phyloP scores from a whole-genome alignment of 2,113 vertebrate species.

The Saguinus midas region DNA sequence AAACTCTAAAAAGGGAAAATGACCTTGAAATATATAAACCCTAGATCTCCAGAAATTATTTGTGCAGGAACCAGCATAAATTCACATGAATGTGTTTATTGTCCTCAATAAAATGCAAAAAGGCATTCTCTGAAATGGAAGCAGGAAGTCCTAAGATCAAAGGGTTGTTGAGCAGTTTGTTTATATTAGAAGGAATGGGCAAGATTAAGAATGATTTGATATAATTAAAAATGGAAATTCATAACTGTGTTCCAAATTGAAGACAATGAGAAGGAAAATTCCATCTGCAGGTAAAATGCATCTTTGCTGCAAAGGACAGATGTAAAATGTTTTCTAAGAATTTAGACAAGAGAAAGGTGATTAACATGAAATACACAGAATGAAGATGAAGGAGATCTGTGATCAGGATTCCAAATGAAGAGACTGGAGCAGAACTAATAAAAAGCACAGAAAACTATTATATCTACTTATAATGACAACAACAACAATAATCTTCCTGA shows the following conservation, averaged over 20 bases:
- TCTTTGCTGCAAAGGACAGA: not conserved
- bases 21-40: not conserved
- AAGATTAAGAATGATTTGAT: not conserved
- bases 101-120: not conserved
- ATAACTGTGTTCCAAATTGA: not conserved
- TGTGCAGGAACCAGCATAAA: not conserved
- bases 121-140: not conserved
- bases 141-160: not conserved
- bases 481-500: not conserved
- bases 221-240: not conserved
- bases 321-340: not conserved
- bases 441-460: accelerated
- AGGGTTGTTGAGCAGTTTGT: not conserved
- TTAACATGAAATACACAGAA: accelerated
- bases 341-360: not conserved
- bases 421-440: not conserved
- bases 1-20: not conserved
- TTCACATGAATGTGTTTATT: not conserved
- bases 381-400: not conserved
- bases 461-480: no score
- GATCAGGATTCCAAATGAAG: not conserved
- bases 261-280: not conserved
- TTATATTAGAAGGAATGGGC: not conserved
- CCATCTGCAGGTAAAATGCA: accelerated
- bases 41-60: not conserved